Evolutionary conservation across 2,113 vertebrate species (phyloP).

Genomic region (Aix galericulata): DNA sequence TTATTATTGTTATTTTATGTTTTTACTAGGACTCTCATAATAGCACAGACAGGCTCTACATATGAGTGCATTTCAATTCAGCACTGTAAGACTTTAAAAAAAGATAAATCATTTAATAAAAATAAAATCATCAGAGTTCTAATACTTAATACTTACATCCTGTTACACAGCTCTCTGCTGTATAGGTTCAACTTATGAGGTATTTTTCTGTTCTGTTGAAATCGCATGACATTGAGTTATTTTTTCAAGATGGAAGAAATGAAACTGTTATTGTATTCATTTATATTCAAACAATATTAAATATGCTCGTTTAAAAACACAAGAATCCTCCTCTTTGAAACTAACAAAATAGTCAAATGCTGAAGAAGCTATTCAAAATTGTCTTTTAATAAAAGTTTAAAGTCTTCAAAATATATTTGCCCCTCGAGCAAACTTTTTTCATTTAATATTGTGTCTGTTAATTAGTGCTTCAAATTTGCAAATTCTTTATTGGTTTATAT

Average conservation of each 20-base stretch:
- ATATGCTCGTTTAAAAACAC: constrained; percentile 47
- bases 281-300: constrained; percentile 50
- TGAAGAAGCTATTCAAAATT: constrained; percentile 76
- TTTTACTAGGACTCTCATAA: not conserved
- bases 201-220: constrained; percentile 54
- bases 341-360: constrained; percentile 72
- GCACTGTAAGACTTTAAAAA: not conserved
- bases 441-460: constrained; percentile 91
- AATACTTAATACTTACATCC: not conserved
- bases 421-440: constrained; percentile 88
- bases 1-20: not conserved
- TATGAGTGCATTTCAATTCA: constrained; percentile 11
- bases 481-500: constrained; percentile 90
- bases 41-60: not conserved
- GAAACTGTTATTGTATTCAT: constrained; percentile 27
- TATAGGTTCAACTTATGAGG: not conserved
- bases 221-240: constrained; percentile 41
- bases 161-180: constrained; percentile 9
- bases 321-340: constrained; percentile 49
- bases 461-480: constrained; percentile 90
- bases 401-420: constrained; percentile 88
- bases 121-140: not conserved
- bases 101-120: not conserved
- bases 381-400: constrained; percentile 87
- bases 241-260: constrained; percentile 55